phyloP scores from a whole-genome alignment of 2,888 invertebrate genomes.

The Euphydryas editha region DNA sequence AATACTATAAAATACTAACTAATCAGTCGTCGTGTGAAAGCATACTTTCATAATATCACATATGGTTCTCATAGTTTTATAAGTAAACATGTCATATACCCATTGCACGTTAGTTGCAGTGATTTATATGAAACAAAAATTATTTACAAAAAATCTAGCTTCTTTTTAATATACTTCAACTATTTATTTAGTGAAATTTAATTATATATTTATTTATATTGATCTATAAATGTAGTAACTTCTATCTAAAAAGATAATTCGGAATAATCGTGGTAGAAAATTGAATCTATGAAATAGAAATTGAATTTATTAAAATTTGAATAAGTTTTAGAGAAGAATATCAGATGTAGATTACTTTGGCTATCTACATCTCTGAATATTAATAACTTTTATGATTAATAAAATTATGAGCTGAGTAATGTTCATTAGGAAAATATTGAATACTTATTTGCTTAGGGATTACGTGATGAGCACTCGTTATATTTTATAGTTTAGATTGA shows the following conservation, averaged over 20 bases:
- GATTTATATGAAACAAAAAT: conserved; percentile 5
- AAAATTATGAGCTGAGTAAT: too few species aligned
- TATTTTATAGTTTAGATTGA: conserved; percentile 14
- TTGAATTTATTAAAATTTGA: too few species aligned
- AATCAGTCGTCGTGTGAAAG: conserved; percentile 1
- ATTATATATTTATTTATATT: not conserved
- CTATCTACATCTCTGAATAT: too few species aligned
- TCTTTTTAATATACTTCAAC: not conserved
- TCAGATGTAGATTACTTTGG: too few species aligned
- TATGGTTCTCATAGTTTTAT: conserved; percentile 4
- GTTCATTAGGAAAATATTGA: not conserved
- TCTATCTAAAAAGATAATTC: too few species aligned
- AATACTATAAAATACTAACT: not conserved
- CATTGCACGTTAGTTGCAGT: conserved; percentile 12
- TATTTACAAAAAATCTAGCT: not conserved
- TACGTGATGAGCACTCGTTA: conserved; percentile 14
- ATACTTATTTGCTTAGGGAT: not conserved
- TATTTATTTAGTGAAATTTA: too few species aligned
- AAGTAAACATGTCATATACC: conserved; percentile 12
- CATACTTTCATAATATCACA: not conserved
- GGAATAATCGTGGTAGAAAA: too few species aligned
- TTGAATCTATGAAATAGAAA: too few species aligned
- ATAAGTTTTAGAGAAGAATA: too few species aligned
- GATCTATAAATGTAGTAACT: too few species aligned
- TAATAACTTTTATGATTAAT: too few species aligned